Base-by-base conservation (phyloP, 2,888 invertebrate genomes). In the Drosophila conformis region DNA sequence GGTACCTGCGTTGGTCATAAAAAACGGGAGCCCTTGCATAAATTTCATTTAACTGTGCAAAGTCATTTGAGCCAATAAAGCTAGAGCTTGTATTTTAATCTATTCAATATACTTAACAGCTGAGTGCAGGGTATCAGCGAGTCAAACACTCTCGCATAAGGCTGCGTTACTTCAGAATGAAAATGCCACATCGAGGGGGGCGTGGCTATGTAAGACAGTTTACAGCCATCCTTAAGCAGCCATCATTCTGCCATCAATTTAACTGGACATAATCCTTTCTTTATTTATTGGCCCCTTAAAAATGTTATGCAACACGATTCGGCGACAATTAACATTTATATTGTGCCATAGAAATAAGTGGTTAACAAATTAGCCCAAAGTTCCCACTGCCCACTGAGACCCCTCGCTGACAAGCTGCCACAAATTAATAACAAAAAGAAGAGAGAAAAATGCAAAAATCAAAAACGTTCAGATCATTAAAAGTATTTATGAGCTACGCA, bases 401-500 rank as follows among this genome's bases (percentile, higher is more conserved):
- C 27, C n/a, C 46, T 33, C 7, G 35, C 48, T 33, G 61, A 31
- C 54, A 74, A 78, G 68, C 80, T 80, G 83, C 64, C 76, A 70
- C 76, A 80, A 80, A 80, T 80, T 80, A 80, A 82, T 80, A 80
- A 15, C 5, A 21, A 8, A 15, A 21, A 15, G 8, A 38, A 35
- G 35, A 13, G 4, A n/a, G 10, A 40, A 79, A 79, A 80, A 71
- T 25, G 46, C 63, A 66, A 75, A 82, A 82, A 70, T 67, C 83
- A 73, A 79, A 80, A 80, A 80, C 80, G 80, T 80, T 76, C 76
- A 42, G 69, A 74, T 82, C 80, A 82, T 80, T 76, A 80, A 80
- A 82, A 56, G 62, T 76, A 80, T 80, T 80, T 80, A 80, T 80
- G 79, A 82, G 79, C 68, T 78, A 78, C 51, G 79, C 82, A 79